A percentile compares a stretch with the other conserved stretches of the same genome.
phyloP scores from a whole-genome alignment of 2,888 invertebrate genomes.

The Harpalus rufipes region DNA sequence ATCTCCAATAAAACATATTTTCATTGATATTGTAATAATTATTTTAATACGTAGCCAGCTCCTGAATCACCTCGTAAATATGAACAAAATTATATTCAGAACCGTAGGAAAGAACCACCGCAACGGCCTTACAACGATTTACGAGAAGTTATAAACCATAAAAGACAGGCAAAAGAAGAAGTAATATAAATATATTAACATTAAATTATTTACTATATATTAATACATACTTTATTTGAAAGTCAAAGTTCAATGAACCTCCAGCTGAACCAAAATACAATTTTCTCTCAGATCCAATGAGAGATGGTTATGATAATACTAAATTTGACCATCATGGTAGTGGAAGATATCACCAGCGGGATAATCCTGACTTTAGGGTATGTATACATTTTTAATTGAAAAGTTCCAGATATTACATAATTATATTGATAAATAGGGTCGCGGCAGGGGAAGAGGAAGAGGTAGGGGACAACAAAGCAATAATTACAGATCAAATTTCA shows the following conservation, averaged over 20 bases:
- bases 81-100: conserved; percentile 13
- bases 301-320: conserved; percentile 68
- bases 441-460: conserved; percentile 14
- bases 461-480: conserved; percentile 18
- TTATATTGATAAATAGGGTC: conserved; percentile 16
- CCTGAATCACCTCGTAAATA: background rate
- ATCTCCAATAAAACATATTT: background rate
- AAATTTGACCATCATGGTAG: conserved; percentile 26
- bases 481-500: conserved; percentile 35
- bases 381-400: background rate
- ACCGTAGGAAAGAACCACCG: background rate
- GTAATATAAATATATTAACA: conserved; percentile 28
- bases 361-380: conserved; percentile 18
- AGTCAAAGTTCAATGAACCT: conserved; percentile 68
- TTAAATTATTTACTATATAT: background rate
- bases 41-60: background rate
- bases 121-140: conserved; percentile 50
- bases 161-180: conserved; percentile 49
- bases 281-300: conserved; percentile 72
- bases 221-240: no score
- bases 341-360: conserved; percentile 29
- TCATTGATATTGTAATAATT: background rate
- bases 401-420: background rate
- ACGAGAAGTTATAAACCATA: conserved; percentile 50
- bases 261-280: conserved; percentile 73